Percentiles rank a stretch among this genome's conserved stretches.
These are phyloP conservation scores for Eristalis tenax DNA, from an alignment of 2,888 invertebrate genomes.

Conservation along the genomic window DNA sequence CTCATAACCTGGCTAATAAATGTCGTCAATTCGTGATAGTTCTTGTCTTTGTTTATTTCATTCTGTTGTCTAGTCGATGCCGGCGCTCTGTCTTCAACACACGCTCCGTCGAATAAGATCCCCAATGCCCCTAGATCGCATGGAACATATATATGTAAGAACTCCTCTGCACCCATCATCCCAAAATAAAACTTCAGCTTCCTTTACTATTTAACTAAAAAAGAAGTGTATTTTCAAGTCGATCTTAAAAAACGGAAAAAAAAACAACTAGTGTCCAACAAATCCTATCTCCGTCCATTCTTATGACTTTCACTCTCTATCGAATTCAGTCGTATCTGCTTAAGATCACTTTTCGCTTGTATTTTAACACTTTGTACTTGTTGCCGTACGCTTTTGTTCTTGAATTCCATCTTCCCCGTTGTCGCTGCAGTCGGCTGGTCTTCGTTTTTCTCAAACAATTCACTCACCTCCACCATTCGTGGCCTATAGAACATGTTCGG, in stretches of 20 bases:
- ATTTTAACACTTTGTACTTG: slow-evolving; percentile 78
- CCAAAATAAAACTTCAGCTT: not conserved
- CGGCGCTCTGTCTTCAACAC: not conserved
- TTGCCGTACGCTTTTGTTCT: slow-evolving; percentile 76
- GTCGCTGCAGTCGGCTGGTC: slow-evolving; percentile 1
- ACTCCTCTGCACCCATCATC: not conserved
- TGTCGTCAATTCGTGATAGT: slow-evolving; percentile 5
- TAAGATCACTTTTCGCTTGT: slow-evolving; percentile 76
- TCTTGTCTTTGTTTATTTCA: not conserved
- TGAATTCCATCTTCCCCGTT: slow-evolving; percentile 73
- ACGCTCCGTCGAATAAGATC: no score
- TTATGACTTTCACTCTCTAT: slow-evolving; percentile 25
- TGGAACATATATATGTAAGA: no score
- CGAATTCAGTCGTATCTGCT: slow-evolving; percentile 76
- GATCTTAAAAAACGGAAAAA: not conserved
- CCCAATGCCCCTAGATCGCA: no score
- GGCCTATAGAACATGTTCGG: slow-evolving; percentile 81
- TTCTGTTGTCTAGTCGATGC: not conserved
- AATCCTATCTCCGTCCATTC: slow-evolving; percentile 75
- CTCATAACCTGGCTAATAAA: slow-evolving; percentile 3
- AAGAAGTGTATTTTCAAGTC: not conserved
- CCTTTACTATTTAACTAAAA: slow-evolving; percentile 9
- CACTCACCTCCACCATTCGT: slow-evolving; percentile 85
- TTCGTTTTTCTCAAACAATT: slow-evolving; percentile 83
- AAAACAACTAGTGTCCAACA: not conserved